phyloP scores from a whole-genome alignment of 1,140 invertebrate species.

The Aphis craccivora region DNA sequence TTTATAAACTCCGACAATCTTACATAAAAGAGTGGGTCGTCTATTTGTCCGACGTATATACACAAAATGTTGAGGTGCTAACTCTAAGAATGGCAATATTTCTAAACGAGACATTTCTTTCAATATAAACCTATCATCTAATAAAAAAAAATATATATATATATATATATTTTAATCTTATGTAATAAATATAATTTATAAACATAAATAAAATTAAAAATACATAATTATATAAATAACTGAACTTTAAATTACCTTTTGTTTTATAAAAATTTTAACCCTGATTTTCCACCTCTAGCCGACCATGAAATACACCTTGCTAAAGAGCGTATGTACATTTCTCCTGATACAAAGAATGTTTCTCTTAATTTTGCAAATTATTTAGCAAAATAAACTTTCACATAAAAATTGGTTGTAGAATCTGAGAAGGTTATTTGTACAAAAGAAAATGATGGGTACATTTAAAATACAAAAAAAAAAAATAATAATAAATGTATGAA shows the following conservation, averaged over 20 bases:
- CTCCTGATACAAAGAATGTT: constrained; percentile 74
- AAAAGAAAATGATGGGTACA: constrained; percentile 6
- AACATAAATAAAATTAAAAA: not conserved
- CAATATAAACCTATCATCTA: constrained; percentile 95
- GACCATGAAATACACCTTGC: constrained; percentile 91
- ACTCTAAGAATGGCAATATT: constrained; percentile 90
- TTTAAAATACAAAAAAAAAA: no score
- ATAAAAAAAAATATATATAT: constrained; percentile 61
- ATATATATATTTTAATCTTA: not conserved
- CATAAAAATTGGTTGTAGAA: constrained; percentile 79
- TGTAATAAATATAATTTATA: not conserved
- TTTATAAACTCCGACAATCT: constrained; percentile 89
- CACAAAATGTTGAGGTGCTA: constrained; percentile 93
- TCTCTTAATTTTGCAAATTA: constrained; percentile 81
- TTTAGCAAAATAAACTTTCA: constrained; percentile 84
- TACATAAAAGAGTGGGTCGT: constrained; percentile 84
- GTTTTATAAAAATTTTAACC: constrained; percentile 96
- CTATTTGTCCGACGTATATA: constrained; percentile 82
- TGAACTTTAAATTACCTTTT: constrained; percentile 68
- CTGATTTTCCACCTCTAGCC: constrained; percentile 94
- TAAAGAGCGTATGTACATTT: constrained; percentile 82
- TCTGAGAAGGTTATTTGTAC: constrained; percentile 83
- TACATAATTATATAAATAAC: not conserved
- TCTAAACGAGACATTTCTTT: constrained; percentile 96
- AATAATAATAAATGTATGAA: no score